Percentiles rank a stretch among this genome's conserved stretches.
Evolutionary conservation across 1,140 invertebrate species (phyloP).

Genomic region (Aleiodes sp.): DNA sequence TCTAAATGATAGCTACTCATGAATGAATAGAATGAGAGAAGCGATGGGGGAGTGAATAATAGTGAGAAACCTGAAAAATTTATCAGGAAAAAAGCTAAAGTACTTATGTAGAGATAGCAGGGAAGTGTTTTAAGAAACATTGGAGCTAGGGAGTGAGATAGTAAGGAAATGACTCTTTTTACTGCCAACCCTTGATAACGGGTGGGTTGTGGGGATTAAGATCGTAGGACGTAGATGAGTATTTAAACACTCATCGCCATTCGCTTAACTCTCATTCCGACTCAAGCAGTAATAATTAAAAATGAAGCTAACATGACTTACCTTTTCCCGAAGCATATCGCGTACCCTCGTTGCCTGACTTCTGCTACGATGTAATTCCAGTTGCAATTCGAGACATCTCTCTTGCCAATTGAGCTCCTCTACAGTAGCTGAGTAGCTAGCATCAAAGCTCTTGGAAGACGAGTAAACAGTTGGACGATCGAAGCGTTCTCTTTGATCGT

Average conservation of each 20-base stretch:
- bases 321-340: constrained; percentile 88
- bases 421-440: constrained; percentile 56
- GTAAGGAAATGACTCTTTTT: neutral
- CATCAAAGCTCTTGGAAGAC: constrained; percentile 59
- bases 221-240: neutral
- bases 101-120: constrained; percentile 16
- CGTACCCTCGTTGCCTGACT: constrained; percentile 85
- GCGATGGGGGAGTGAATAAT: neutral
- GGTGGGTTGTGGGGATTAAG: constrained; percentile 1
- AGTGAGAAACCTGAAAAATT: constrained; percentile 8
- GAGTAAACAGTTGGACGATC: constrained; percentile 49
- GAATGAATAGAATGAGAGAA: neutral
- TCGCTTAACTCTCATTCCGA: neutral
- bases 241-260: constrained; percentile 15
- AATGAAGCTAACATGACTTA: too few relatives aligned
- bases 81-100: constrained; percentile 19
- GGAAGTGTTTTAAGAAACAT: constrained; percentile 23
- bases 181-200: neutral
- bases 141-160: constrained; percentile 8
- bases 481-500: constrained; percentile 52
- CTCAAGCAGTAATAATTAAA: neutral
- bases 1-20: constrained; percentile 23
- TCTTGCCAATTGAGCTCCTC: constrained; percentile 82
- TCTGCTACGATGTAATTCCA: constrained; percentile 82
- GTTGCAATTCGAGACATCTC: constrained; percentile 81